phyloP scores from a whole-genome alignment of 2,797 vertebrate species.

The Gadopsis bispinosus region DNA sequence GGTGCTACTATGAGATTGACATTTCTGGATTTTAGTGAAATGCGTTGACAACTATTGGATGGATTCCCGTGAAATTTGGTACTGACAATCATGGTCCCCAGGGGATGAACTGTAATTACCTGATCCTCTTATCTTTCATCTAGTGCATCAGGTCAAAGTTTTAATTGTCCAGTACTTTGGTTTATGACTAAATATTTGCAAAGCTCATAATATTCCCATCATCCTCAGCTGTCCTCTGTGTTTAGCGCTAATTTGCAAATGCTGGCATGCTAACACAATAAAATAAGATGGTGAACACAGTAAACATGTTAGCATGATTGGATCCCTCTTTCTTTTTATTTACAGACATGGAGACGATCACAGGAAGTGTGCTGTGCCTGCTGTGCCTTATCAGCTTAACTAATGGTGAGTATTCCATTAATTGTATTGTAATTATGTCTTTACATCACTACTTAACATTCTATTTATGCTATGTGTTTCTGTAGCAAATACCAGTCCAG shows the following conservation, averaged over 20 bases:
- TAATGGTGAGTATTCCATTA: conserved; percentile 63
- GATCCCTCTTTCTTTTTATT: conserved; percentile 15
- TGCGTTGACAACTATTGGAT: background rate
- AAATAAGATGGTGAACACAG: background rate
- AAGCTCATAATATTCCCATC: background rate
- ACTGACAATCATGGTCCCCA: background rate
- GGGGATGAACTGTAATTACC: too few relatives aligned
- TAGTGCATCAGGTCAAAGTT: background rate
- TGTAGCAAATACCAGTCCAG: conserved; percentile 64
- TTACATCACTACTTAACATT: background rate
- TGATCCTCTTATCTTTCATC: too few relatives aligned
- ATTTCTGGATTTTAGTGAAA: too few relatives aligned
- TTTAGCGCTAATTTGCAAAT: background rate
- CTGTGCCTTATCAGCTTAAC: conserved; percentile 61
- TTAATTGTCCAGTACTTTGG: background rate
- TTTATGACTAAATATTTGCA: too few relatives aligned
- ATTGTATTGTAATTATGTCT: background rate
- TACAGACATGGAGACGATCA: conserved; percentile 63
- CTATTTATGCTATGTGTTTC: conserved; percentile 23
- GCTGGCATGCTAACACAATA: background rate
- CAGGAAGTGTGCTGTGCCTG: conserved; percentile 62
- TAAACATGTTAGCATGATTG: background rate
- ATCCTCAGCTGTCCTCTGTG: background rate
- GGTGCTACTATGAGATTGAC: background rate
- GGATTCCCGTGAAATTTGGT: background rate